phyloP scores from a whole-genome alignment of 2,797 vertebrate genomes.

The Tenualosa thibaudeaui region DNA sequence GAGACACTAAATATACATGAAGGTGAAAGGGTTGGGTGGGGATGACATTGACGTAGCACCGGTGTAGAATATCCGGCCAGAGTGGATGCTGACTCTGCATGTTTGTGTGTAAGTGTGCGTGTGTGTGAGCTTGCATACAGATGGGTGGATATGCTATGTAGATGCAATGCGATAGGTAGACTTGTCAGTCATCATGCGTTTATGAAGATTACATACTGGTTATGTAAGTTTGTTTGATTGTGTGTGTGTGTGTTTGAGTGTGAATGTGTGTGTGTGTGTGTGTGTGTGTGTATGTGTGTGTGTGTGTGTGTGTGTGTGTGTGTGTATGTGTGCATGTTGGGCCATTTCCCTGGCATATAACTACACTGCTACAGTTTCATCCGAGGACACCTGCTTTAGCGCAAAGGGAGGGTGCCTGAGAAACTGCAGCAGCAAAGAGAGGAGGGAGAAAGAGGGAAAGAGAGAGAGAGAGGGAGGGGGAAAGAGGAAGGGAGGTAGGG shows the following conservation, averaged over 20 bases:
- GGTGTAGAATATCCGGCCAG: constrained; percentile 33
- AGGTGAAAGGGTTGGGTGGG: constrained; percentile 34
- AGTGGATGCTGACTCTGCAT: constrained; percentile 47
- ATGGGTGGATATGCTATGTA: background rate
- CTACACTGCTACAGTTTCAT: constrained; percentile 31
- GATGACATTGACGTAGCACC: constrained; percentile 44
- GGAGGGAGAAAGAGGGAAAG: background rate
- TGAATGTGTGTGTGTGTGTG: constrained; percentile 37
- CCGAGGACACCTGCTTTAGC: constrained; percentile 36
- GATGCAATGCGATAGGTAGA: background rate
- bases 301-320: constrained; percentile 23
- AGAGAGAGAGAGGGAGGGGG: constrained; percentile 16
- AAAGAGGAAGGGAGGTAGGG: background rate
- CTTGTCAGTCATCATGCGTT: background rate
- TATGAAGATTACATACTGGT: background rate
- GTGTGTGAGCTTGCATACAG: constrained; percentile 5
- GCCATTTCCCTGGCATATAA: background rate
- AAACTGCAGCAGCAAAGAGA: background rate
- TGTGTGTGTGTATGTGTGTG: constrained; percentile 44
- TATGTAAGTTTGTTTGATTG: background rate
- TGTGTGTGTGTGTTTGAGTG: constrained; percentile 44
- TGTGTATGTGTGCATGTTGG: constrained; percentile 44
- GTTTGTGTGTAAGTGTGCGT: constrained; percentile 30
- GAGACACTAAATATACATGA: constrained; percentile 41
- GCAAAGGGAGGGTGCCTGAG: background rate